These are phyloP conservation scores for Spatula clypeata DNA, from an alignment of 2,797 vertebrate genomes.

Conservation along the genomic window DNA sequence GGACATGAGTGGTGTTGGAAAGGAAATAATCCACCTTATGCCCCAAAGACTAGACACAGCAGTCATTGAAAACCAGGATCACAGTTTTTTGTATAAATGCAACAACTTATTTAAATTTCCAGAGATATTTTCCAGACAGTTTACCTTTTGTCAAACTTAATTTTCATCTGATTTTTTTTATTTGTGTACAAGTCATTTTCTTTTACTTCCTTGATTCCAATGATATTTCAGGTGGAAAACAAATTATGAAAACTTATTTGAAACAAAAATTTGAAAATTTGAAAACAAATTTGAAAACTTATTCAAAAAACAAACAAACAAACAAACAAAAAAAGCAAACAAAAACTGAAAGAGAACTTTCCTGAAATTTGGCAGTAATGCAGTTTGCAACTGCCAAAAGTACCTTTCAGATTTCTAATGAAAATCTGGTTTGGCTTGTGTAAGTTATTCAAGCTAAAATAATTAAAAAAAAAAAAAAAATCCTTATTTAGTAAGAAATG, in stretches of 20 bases:
- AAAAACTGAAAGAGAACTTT: not conserved
- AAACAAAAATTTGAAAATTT: not conserved
- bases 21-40: fast-evolving
- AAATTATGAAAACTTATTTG: not conserved
- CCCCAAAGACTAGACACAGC: not conserved
- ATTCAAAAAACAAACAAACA: not conserved
- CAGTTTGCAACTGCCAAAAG: not conserved
- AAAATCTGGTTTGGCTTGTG: not conserved
- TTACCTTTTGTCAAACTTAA: not conserved
- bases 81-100: not conserved
- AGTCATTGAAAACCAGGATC: not conserved
- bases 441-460: not conserved
- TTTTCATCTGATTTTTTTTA: not conserved
- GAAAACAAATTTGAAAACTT: too few species aligned
- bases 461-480: too few species aligned
- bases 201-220: not conserved
- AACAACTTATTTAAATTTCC: not conserved
- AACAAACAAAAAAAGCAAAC: not conserved
- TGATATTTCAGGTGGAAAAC: not conserved
- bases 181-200: not conserved
- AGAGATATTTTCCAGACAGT: not conserved
- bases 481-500: not conserved
- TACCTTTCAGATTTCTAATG: not conserved
- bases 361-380: not conserved
- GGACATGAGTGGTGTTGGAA: not conserved